Base-by-base conservation (phyloP, 2,113 vertebrate species). In the Rhizomys pruinosus region DNA sequence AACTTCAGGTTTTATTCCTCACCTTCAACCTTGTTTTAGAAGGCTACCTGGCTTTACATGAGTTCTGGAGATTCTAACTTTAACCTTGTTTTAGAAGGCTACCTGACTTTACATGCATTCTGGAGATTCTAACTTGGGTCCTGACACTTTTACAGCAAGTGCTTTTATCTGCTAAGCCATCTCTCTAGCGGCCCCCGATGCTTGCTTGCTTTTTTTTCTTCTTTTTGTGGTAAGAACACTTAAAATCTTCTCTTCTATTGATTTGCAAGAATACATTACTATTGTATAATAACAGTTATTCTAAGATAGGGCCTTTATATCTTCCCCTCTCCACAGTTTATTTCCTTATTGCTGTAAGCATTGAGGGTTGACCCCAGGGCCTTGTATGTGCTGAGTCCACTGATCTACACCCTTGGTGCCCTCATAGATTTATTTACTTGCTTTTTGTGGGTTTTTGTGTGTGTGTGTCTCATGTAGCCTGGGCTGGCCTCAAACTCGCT, bases 261-360 rank as follows among this genome's bases (percentile, higher is more conserved):
- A 69, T 32, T 57, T 79, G 37, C 44, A 64, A 76, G 69, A 66
- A 7, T 39, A 52, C 3, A 39, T 9, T 39, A 44, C 25, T 52
- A 52, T 52, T 11, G 47, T 52, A 52, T 52, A 52, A 32, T 52
- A 61, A 47, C 37, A 17, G 8, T 32, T 73, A 42, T 25, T 82
- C 69, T 17, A 7, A 4, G 13, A 11, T 42, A 23, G 7, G 0
- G 0, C 17, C 11, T 37, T 74, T 61, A 17, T 57, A 8, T 74
- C 17, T 52, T 57, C 47, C 25, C 29, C 1, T 61, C 47, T 79
- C 74, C 68, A 34, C 15, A n/a, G 19, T 39, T 52, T 42, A 3
- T 29, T 37, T 57, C 17, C 0, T 52, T 69, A 39, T 71, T 7
- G 34, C n/a, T 68, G 20, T 34, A 2, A 63, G 37, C 11, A 23